phyloP scores from a whole-genome alignment of 2,113 vertebrate genomes.

The Platichthys stellatus region DNA sequence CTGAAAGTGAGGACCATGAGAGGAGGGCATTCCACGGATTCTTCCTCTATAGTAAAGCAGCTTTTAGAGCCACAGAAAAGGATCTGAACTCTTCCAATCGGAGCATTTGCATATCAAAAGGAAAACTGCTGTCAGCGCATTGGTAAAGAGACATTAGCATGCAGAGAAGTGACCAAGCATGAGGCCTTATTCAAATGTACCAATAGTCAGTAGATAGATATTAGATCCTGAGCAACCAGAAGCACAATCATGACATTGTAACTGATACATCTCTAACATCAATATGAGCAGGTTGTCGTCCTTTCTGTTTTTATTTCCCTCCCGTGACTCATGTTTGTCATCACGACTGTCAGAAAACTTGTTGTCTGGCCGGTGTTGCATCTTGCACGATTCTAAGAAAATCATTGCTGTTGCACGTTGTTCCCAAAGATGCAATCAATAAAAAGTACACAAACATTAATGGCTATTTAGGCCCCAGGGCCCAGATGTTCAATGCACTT shows the following conservation, averaged over 20 bases:
- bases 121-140: slow-evolving; percentile 66
- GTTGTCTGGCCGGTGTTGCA: too few relatives aligned
- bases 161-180: slow-evolving; percentile 58
- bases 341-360: too few relatives aligned
- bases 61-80: slow-evolving; percentile 54
- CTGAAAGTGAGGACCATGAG: slow-evolving; percentile 47
- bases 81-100: slow-evolving; percentile 55
- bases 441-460: too few relatives aligned
- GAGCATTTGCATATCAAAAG: slow-evolving; percentile 81
- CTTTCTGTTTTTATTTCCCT: too few relatives aligned
- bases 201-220: slow-evolving; percentile 41
- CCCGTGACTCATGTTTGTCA: too few relatives aligned
- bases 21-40: slow-evolving; percentile 68
- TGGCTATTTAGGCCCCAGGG: too few relatives aligned
- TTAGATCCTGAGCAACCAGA: slow-evolving; percentile 29
- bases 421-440: too few relatives aligned
- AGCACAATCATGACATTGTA: slow-evolving; percentile 9
- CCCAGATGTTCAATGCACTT: too few relatives aligned
- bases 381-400: too few relatives aligned
- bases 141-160: slow-evolving; percentile 65
- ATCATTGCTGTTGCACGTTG: too few relatives aligned
- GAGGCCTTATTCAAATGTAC: slow-evolving; percentile 41
- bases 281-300: too few relatives aligned
- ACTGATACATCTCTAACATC: neutral
- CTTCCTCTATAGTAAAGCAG: slow-evolving; percentile 49